These are phyloP conservation scores for Lepidotrigona ventralis DNA, from an alignment of 1,140 invertebrate species.

Conservation along the genomic window DNA sequence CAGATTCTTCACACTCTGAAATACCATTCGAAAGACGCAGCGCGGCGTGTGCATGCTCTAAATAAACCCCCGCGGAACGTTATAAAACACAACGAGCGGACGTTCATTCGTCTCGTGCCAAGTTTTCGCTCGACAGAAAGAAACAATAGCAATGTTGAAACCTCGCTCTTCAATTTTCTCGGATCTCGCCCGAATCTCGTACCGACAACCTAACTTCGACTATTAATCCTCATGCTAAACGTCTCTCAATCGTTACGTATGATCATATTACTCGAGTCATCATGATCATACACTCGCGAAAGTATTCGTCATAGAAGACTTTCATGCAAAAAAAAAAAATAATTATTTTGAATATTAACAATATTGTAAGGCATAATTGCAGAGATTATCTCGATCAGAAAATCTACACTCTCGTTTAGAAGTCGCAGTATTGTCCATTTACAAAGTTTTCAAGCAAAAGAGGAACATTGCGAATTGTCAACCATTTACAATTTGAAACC, in stretches of 20 bases:
- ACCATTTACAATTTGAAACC: no score
- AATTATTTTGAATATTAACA: no score
- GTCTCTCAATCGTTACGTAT: no score
- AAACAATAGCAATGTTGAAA: conserved; percentile 27
- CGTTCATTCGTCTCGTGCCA: conserved; percentile 39
- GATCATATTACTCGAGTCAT: not conserved
- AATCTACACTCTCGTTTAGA: no score
- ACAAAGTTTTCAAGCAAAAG: no score
- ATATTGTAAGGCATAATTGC: no score
- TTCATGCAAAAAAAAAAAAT: no score
- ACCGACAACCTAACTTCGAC: not conserved
- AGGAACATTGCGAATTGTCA: no score
- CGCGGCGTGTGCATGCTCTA: conserved; percentile 26
- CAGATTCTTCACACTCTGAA: conserved; percentile 35
- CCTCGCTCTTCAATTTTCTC: conserved; percentile 7
- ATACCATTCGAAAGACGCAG: conserved; percentile 32
- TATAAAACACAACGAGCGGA: conserved; percentile 46
- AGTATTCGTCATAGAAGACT: no score
- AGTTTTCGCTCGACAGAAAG: conserved; percentile 14
- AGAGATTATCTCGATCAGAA: no score
- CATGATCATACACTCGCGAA: no score
- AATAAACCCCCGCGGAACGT: conserved; percentile 33
- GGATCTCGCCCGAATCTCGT: not conserved
- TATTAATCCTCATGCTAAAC: not conserved
- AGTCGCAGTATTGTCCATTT: no score